Conservation (phyloP, 2,113 vertebrate genomes). For the Melanocharis versteri region DNA sequence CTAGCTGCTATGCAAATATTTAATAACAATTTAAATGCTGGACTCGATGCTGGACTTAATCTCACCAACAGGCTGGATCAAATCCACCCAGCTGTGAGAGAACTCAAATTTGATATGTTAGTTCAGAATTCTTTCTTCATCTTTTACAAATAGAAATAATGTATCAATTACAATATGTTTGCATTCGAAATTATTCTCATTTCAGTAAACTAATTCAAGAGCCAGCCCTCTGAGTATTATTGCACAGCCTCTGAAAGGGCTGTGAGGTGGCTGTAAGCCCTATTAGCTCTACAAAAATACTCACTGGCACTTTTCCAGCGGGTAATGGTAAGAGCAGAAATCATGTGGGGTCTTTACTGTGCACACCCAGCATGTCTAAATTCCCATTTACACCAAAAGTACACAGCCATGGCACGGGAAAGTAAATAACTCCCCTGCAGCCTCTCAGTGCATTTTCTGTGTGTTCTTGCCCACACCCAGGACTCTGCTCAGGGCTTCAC, state of each 20-base stretch:
- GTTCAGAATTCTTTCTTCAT: background rate
- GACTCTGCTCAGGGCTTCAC: background rate
- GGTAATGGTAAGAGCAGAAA: background rate
- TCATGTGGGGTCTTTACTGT: fast-evolving
- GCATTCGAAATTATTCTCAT: background rate
- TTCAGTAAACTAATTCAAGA: background rate
- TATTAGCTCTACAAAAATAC: background rate
- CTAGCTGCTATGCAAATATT: constrained; percentile 15
- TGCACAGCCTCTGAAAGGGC: background rate
- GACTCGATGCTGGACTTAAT: background rate
- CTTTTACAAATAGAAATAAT: constrained; percentile 8
- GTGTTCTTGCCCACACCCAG: background rate
- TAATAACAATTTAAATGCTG: constrained; percentile 2
- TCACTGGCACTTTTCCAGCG: background rate
- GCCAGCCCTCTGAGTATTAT: background rate
- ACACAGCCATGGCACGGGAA: background rate
- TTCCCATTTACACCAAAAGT: background rate
- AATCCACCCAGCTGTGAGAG: background rate
- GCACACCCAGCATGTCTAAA: background rate
- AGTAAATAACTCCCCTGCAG: background rate
- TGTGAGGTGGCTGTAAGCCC: background rate
- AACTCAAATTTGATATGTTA: background rate
- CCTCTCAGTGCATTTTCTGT: background rate
- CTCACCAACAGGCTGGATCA: background rate
- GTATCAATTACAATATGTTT: background rate